A percentile compares a stretch with the other conserved stretches of the same genome.
These are phyloP conservation scores for Shargacucullia verbasci DNA, from an alignment of 2,888 invertebrate genomes.

Conservation along the genomic window DNA sequence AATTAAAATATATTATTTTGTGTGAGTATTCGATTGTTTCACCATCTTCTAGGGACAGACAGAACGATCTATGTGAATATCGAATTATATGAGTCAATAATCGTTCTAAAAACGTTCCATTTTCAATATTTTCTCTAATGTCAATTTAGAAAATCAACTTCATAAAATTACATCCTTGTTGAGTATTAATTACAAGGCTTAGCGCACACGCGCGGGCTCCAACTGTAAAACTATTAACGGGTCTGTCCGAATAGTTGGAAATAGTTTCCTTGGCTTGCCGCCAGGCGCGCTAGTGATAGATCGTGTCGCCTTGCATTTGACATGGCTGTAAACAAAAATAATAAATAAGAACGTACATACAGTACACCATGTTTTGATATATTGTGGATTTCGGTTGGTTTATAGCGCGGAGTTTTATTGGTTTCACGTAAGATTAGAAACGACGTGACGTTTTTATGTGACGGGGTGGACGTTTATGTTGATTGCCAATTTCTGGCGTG, in stretches of 20 bases:
- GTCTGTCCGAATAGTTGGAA: conserved; percentile 78
- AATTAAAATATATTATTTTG: too few relatives aligned
- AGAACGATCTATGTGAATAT: too few relatives aligned
- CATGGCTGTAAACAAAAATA: conserved; percentile 84
- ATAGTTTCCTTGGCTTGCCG: conserved; percentile 82
- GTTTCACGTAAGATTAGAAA: conserved; percentile 75
- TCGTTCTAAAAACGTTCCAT: neutral
- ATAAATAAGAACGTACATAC: conserved; percentile 74
- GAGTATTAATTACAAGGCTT: conserved; percentile 79
- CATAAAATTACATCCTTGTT: conserved; percentile 59
- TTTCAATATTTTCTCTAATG: conserved; percentile 10
- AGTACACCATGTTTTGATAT: conserved; percentile 74
- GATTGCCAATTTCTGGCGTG: conserved; percentile 63
- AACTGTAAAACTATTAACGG: conserved; percentile 84
- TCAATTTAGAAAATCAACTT: conserved; percentile 59
- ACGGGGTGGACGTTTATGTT: conserved; percentile 62
- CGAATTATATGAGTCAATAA: too few relatives aligned
- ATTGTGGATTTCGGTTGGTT: conserved; percentile 75
- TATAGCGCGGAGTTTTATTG: conserved; percentile 77
- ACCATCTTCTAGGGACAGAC: too few relatives aligned
- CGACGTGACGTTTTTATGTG: conserved; percentile 66
- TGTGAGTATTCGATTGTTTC: too few relatives aligned
- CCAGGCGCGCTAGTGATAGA: conserved; percentile 79
- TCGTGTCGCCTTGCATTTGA: conserved; percentile 79
- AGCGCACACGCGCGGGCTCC: conserved; percentile 70